Base-by-base conservation (phyloP, 2,888 invertebrate genomes). In the Callinectes sapidus region DNA sequence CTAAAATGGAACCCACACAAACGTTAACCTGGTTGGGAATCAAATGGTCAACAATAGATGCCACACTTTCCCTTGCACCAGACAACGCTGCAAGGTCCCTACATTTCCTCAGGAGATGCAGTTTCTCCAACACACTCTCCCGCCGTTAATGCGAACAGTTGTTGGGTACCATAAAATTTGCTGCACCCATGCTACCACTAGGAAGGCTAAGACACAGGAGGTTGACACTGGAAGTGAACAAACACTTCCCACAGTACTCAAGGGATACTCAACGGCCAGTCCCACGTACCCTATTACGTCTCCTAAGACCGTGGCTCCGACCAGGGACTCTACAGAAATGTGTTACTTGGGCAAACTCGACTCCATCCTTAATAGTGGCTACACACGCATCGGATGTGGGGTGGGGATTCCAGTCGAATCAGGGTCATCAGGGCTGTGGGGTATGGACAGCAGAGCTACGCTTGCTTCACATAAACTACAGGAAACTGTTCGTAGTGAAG, bases 51-150 rank as follows among this genome's bases (percentile, higher is more conserved):
- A 77, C 10, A 23, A 18, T n/a, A 32, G 77, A 77, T 23, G 10
- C 77, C 77, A 28, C 77, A 13, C 77, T 77, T 0, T 18, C 77
- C 28, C 77, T 77, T 32, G 1, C 77, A 1, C n/a, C n/a, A 6
- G 77, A 77, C 77, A 77, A 77, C 8, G 77, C 77, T 2, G 77
- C 77, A 77, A 2, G 77, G 77, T 18, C 77, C 77, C 23, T 2
- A n/a, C 10, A 23, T 1, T 23, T 77, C 13, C 77, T 77, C 77
- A n/a, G 77, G 77, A 16, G 77, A 77, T 77, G 77, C 77, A 28
- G 23, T 77, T 77, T 77, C 77, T 77, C 77, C n/a, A 77, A 77
- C 6, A 77, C 77, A 6, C 77, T 77, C 77, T 77, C 77, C 77
- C 23, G 77, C 23, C 77, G 77, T 18, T 18, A 77, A 18, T 77